Base-by-base conservation (phyloP, 92 coral and sea anemone species). In the Umimayanthus kanabou region DNA sequence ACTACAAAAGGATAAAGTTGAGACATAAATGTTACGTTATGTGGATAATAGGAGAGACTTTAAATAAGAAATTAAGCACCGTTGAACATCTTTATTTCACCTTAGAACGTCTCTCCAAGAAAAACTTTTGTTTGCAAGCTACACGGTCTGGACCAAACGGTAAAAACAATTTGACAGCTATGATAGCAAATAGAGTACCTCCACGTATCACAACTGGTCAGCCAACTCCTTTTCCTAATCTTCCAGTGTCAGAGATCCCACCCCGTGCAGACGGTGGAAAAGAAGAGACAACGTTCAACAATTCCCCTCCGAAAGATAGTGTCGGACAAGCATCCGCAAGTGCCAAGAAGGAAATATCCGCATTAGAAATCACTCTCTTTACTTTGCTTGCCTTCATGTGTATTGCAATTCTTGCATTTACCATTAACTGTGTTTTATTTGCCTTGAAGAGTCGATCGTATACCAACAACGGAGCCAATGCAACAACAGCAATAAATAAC, bases 311-410 rank as follows among this genome's bases (percentile, higher is more conserved):
- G 4, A 71, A 30, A 29, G 78, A 25, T 16, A 86, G 65, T 28
- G 86, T 70, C 50, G 77, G 53, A 37, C 33, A 28, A 79, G 65
- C 39, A 80, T 29, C 88, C 43, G 67, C 78, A 30, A 73, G 80
- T 39, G 82, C 67, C 61, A 20, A 23, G 2, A 64, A 39, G 20
- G 92, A 87, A 57, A 85, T 89, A 33, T 89, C 96, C 7, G 78
- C 96, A 6, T 86, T 97, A 85, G 97, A 97, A 85, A 90, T 92
- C 20, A 95, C 92, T 14, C 93, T 97, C 84, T 92, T 97, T 87
- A 86, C 86, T 4, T 71, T 97, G 26, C 90, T 97, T 71, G 96
- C 94, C 33, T 74, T 95, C 9, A 86, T 95, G n/a, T 97, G 99
- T 55, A n/a, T 93, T 50, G 86, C 94, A 25, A 93, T 95, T 86